Conservation (phyloP, 2,888 invertebrate genomes). For the Eilema depressum region DNA sequence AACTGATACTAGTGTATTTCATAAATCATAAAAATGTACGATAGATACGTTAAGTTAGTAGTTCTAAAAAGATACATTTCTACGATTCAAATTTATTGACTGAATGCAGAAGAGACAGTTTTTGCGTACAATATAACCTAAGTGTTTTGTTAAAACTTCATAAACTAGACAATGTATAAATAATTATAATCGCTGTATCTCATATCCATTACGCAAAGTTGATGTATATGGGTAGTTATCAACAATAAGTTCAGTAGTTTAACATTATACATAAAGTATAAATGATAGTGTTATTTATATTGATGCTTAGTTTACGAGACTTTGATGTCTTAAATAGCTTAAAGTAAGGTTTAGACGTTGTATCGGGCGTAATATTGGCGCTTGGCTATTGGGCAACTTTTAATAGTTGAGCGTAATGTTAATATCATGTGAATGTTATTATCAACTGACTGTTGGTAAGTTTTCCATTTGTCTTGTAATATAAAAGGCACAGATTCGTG, state of each 20-base stretch:
- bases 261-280: constrained; percentile 80
- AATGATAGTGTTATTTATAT: constrained; percentile 85
- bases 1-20: constrained; percentile 78
- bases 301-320: constrained; percentile 83
- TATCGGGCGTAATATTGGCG: constrained; percentile 75
- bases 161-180: constrained; percentile 76
- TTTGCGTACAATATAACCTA: constrained; percentile 75
- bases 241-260: constrained; percentile 81
- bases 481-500: constrained; percentile 26
- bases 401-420: constrained; percentile 33
- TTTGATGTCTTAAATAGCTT: constrained; percentile 81
- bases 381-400: constrained; percentile 69
- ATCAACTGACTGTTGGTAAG: constrained; percentile 18
- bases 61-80: constrained; percentile 74
- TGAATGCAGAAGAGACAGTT: constrained; percentile 76
- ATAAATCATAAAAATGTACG: constrained; percentile 73
- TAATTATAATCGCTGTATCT: constrained; percentile 73
- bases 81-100: constrained; percentile 79
- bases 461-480: constrained; percentile 14
- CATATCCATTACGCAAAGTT: constrained; percentile 75
- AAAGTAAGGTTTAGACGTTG: constrained; percentile 77
- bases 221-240: constrained; percentile 77
- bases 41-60: constrained; percentile 78
- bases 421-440: constrained; percentile 19
- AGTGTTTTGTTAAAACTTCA: constrained; percentile 69